These are phyloP conservation scores for Pseudeuparius sepicola DNA, from an alignment of 2,888 invertebrate genomes.

Conservation along the genomic window DNA sequence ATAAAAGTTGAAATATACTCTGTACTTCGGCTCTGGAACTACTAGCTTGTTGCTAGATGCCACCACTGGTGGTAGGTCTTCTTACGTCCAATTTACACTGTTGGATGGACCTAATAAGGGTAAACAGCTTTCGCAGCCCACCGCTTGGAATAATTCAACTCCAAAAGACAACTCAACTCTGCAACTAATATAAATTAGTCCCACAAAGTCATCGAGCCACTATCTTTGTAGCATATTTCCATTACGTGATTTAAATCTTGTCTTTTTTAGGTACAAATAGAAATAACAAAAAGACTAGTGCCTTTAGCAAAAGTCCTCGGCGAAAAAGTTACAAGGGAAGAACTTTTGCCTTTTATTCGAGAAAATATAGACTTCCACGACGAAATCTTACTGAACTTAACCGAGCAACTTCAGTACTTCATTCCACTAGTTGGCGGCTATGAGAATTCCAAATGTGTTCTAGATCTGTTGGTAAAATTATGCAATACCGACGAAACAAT, in stretches of 20 bases:
- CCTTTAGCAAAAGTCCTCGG: constrained; percentile 30
- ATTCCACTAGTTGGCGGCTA: constrained; percentile 33
- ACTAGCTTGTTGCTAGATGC: no score
- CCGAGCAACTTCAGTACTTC: constrained; percentile 31
- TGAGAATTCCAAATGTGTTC: constrained; percentile 28
- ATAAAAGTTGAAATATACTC: no score
- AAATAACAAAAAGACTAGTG: constrained; percentile 29
- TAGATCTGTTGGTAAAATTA: constrained; percentile 32
- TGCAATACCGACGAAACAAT: constrained; percentile 32
- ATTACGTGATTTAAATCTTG: constrained; percentile 1
- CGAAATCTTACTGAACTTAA: constrained; percentile 31
- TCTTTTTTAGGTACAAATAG: constrained; percentile 41
- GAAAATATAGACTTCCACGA: constrained; percentile 31
- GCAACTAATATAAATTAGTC: no score
- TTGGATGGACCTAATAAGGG: no score
- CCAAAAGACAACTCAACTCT: no score
- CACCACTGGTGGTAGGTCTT: no score
- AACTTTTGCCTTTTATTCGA: constrained; percentile 31
- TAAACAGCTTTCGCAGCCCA: no score
- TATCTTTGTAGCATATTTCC: constrained; percentile 1
- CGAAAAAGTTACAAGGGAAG: constrained; percentile 28
- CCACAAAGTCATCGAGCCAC: no score
- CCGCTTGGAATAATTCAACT: no score
- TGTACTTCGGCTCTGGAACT: no score
- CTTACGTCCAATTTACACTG: no score